A percentile compares a stretch with the other conserved stretches of the same genome.
Conservation (phyloP, 2,797 vertebrate genomes). For the Menidia menidia region DNA sequence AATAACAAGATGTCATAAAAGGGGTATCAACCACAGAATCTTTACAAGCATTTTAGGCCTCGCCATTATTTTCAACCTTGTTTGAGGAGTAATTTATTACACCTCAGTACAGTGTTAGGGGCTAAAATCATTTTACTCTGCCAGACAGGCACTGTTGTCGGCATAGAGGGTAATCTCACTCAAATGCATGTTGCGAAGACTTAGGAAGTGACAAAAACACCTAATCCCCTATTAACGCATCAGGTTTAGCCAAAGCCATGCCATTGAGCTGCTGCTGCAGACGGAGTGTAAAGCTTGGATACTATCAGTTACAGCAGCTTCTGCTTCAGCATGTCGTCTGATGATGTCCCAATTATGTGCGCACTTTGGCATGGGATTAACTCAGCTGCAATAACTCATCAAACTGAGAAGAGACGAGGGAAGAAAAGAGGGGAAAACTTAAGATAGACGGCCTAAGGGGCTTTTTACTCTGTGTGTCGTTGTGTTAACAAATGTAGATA, state of each 20-base stretch:
- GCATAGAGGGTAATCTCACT: conserved; percentile 32
- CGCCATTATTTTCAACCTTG: neutral
- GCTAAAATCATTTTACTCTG: neutral
- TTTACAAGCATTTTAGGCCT: neutral
- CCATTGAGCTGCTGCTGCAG: conserved; percentile 17
- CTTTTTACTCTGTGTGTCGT: conserved; percentile 17
- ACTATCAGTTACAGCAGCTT: conserved; percentile 54
- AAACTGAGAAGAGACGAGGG: conserved; percentile 9
- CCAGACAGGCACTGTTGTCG: neutral
- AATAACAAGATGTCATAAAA: neutral
- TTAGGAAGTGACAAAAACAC: conserved; percentile 60
- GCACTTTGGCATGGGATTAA: conserved; percentile 34
- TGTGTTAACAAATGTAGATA: conserved; percentile 9
- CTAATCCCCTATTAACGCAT: conserved; percentile 59
- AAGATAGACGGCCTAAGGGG: neutral
- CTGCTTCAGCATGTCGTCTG: conserved; percentile 18
- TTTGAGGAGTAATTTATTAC: neutral
- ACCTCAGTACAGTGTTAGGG: neutral
- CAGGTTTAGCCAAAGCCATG: conserved; percentile 55
- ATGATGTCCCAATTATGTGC: neutral
- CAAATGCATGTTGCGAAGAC: conserved; percentile 29
- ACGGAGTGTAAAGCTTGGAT: conserved; percentile 26
- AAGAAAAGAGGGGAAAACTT: conserved; percentile 13
- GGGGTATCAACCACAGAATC: neutral
- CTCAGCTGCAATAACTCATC: conserved; percentile 25